Percentiles rank a stretch among this genome's conserved stretches.
Evolutionary conservation across 2,113 vertebrate species (phyloP).

Genomic region (Lepidothrix coronata): DNA sequence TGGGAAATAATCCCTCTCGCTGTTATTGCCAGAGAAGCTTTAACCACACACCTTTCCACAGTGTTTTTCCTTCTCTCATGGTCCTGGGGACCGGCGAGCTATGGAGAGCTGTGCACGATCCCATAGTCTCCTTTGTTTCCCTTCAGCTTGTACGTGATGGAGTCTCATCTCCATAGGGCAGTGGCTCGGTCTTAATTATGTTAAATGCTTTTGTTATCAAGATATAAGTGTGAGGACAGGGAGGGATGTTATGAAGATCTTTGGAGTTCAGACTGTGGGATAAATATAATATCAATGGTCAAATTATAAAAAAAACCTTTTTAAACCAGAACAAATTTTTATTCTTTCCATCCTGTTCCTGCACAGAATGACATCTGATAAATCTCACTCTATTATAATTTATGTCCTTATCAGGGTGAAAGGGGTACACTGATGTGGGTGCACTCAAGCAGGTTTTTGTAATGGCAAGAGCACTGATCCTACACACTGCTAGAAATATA

Average conservation of each 20-base stretch:
- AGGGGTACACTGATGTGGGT: background rate
- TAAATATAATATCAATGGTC: background rate
- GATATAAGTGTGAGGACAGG: background rate
- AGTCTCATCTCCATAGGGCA: background rate
- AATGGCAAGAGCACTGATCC: background rate
- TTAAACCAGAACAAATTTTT: background rate
- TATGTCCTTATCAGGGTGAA: background rate
- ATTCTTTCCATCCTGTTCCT: background rate
- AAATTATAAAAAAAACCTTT: background rate
- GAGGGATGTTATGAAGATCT: background rate
- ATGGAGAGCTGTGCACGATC: background rate
- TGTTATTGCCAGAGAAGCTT: background rate
- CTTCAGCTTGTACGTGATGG: background rate
- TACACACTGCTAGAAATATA: background rate
- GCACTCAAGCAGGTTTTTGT: background rate
- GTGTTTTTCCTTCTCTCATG: background rate
- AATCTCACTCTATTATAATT: background rate
- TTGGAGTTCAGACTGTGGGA: background rate
- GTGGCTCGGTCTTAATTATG: background rate
- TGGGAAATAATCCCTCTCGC: constrained; percentile 55
- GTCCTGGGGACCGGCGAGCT: background rate
- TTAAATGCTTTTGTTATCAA: background rate
- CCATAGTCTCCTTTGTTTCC: too few relatives aligned
- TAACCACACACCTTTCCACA: background rate
- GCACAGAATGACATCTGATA: background rate